Base-by-base conservation (phyloP, 2,888 invertebrate genomes). In the Terebella lapidaria region DNA sequence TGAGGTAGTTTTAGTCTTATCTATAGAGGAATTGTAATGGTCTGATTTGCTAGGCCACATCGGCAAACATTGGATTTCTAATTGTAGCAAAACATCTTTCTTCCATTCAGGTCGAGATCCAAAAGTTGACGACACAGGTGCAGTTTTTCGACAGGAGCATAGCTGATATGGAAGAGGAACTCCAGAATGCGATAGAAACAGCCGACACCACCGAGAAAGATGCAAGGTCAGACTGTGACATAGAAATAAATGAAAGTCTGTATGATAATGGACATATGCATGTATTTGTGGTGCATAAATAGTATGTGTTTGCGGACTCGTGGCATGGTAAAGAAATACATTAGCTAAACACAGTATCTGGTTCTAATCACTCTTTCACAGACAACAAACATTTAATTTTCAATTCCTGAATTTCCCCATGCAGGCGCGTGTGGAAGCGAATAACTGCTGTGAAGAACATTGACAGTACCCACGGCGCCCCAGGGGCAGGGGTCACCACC, bases 161-260 rank as follows among this genome's bases (percentile, higher is more conserved):
- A 58, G 70, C 65, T 30, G 77, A 78, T 30, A 77, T 78, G 75
- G 77, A 78, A 58, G 60, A 66, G 26, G 75, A 76, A 25, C 66
- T 78, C 45, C 70, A 71, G 28, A 71, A 71, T 15, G 75, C 75
- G 24, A 75, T 78, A 25, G 71, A 72, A 28, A 70, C 71, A 55
- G 77, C 77, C 3, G 78, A 78, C 62, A 77, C 77, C 4, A 77
- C 76, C 63, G 77, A 77, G 57, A 70, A 73, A 58, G 77, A 77
- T 72, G 73, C 74, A 29, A 73, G 72, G 78, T 78, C 66, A 62
- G 58, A 4, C 18, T 52, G 26, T 24, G 27, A 45, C 18, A 28
- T 20, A 56, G 15, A 47, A 20, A 25, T 25, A 57, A 25, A 5
- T 24, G 5, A 18, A 2, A 24, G 24, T 20, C 15, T 24, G 2